Evolutionary conservation across 2,113 vertebrate species (phyloP), one percentile per base, ranked within the genome.

Genomic region (Malurus melanocephalus): DNA sequence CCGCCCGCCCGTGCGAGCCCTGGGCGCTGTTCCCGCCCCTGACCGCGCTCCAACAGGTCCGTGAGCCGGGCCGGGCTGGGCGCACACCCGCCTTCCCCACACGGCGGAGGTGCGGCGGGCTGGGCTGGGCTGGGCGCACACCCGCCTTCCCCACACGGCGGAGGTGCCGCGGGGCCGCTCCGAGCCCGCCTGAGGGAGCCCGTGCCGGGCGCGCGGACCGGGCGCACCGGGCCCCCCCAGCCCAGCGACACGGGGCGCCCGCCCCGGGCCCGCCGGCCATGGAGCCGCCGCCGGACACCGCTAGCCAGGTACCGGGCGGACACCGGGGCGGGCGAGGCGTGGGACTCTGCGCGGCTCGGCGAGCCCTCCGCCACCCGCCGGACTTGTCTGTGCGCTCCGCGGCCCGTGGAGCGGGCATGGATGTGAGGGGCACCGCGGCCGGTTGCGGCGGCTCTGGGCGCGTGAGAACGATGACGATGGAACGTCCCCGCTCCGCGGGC

Each of bases 271-370:
- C 38, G 56, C 53, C 16, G 24, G 35, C 56, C 21, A 90, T 85
- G 80, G 90, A 86, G 68, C 65, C 33, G 19, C 60, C 9, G 38
- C 6, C 74, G 10, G n/a, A 53, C 33, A 22, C 61, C 14, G 51
- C 74, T n/a, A 74, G 9, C 3, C 94, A 87, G 95, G 95, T 94
- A 94, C 35, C 2, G 53, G 64, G 32, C 42, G 11, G 56, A 16
- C 22, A 17, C 9, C 16, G 6, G 75, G 20, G 4, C 4, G 33
- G 27, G 11, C 5, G 33, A n/a, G 49, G 28, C 1, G 62, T 26
- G 32, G 35, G 12, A 9, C 56, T 52, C 8, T n/a, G 24, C 5
- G 5, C 26, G 12, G 33, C n/a, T 75, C 51, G 16, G 61, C 16
- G 11, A 33, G 17, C 30, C 53, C 8, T 8, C 43, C 19, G 13